Base-by-base conservation (phyloP, 2,797 vertebrate genomes). In the Tauraco hartlaubi region DNA sequence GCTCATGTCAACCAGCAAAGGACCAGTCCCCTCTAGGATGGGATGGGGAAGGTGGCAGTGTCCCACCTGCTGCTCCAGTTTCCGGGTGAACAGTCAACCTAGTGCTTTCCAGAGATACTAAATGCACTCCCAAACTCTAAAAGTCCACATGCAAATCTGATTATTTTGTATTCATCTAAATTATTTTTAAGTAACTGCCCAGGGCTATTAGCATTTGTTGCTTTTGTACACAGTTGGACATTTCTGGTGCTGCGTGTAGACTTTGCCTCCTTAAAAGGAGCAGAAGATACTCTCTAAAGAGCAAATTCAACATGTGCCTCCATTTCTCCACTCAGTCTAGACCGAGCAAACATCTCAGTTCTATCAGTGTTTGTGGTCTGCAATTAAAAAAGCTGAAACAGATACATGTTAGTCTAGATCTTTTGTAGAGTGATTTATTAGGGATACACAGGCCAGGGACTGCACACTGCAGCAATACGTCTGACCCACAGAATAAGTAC, bases 321-420 rank as follows among this genome's bases (percentile, higher is more conserved):
- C 11, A 3, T 91, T 94, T 90, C 80, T 76, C 80, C 72, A 51
- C 77, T 94, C 82, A 37, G 88, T 96, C 88, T 91, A 92, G 48
- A 93, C 93, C 91, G 71, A 95, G 61, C 46, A 72, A 92, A 87
- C 51, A 79, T 83, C 75, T 97, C 80, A 59, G 23, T 85, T 83
- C 87, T 85, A 67, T 92, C 89, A 84, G 43, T 88, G 29, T 68
- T 89, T 74, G 81, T 73, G 93, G 85, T 94, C 76, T 95, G 59
- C 51, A 37, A n/a, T 51, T 80, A 66, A 80, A 82, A 85, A 92
- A 96, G 67, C 73, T 48, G 46, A 93, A 92, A 74, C 73, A 82
- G 56, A 67, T 73, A 83, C 58, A 87, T n/a, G 86, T 92, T 87
- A 64, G 33, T 82, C 76, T 78, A 31, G 76, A 83, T 92, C 62